phyloP scores from a whole-genome alignment of 92 coral and sea anemone species.

The Bergia puertoricense region DNA sequence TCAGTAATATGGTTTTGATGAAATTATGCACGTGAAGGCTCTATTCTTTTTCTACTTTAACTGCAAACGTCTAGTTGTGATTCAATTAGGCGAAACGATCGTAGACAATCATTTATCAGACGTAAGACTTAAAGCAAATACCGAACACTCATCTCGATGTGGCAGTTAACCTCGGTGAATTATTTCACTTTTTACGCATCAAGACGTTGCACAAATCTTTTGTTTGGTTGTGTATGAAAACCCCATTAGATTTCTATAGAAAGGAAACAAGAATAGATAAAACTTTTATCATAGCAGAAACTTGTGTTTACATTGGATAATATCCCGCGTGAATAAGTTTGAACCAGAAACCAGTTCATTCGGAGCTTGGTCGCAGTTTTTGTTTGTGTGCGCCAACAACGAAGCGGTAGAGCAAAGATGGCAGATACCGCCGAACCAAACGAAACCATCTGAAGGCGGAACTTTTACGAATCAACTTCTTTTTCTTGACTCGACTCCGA shows the following conservation, averaged over 20 bases:
- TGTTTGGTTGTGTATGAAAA: constrained; percentile 79
- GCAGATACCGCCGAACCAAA: not conserved
- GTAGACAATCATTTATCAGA: constrained; percentile 47
- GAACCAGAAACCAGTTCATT: constrained; percentile 23
- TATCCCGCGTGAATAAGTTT: constrained; percentile 59
- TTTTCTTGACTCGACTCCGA: constrained; percentile 15
- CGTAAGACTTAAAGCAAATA: constrained; percentile 72
- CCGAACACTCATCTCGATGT: constrained; percentile 40
- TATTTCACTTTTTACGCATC: constrained; percentile 53
- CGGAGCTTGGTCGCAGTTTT: not conserved
- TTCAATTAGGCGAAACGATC: constrained; percentile 79
- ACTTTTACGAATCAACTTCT: constrained; percentile 1
- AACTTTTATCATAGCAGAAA: constrained; percentile 70
- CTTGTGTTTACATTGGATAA: constrained; percentile 68
- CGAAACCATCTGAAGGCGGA: constrained; percentile 11
- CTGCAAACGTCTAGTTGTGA: constrained; percentile 62
- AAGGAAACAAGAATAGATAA: constrained; percentile 82
- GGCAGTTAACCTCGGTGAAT: constrained; percentile 61
- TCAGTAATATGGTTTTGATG: constrained; percentile 65
- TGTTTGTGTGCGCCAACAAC: not conserved
- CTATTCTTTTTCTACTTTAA: constrained; percentile 52
- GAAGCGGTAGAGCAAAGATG: not conserved
- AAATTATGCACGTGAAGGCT: constrained; percentile 71
- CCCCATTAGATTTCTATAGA: constrained; percentile 87
- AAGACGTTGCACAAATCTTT: constrained; percentile 73